Conservation (phyloP, 2,797 vertebrate genomes). For the Sebastolobus altivelis region DNA sequence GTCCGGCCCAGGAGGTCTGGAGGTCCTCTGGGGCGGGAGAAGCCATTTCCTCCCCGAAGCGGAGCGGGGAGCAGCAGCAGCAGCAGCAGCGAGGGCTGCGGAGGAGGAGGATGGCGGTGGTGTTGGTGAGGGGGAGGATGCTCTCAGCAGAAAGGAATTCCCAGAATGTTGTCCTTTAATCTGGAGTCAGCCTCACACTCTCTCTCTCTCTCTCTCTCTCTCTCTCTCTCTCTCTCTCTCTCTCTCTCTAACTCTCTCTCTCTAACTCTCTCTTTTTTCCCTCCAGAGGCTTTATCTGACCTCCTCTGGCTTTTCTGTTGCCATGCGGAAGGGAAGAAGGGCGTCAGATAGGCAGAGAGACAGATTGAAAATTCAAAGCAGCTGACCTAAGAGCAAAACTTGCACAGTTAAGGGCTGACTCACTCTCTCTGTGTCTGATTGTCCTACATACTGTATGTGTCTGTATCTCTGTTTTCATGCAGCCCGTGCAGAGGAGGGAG, state of each 20-base stretch:
- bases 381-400: slow-evolving; percentile 45
- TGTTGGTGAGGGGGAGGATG: slow-evolving; percentile 74
- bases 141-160: slow-evolving; percentile 94
- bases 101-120: slow-evolving; percentile 64
- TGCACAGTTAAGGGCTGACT: slow-evolving; percentile 37
- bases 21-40: slow-evolving; percentile 74
- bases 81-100: slow-evolving; percentile 63
- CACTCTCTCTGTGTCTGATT: slow-evolving; percentile 34
- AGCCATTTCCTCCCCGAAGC: slow-evolving; percentile 74
- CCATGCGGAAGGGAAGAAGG: slow-evolving; percentile 47
- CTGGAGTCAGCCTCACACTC: slow-evolving; percentile 88
- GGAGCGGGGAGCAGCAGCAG: slow-evolving; percentile 55
- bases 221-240: slow-evolving; percentile 60
- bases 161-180: slow-evolving; percentile 95
- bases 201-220: slow-evolving; percentile 82
- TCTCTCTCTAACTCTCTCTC: slow-evolving; percentile 37
- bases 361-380: slow-evolving; percentile 54
- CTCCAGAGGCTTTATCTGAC: slow-evolving; percentile 64
- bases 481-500: slow-evolving; percentile 32
- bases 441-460: slow-evolving; percentile 32
- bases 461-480: slow-evolving; percentile 42
- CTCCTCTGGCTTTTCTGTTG: slow-evolving; percentile 64
- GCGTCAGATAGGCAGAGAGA: slow-evolving; percentile 40
- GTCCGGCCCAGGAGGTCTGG: slow-evolving; percentile 71
- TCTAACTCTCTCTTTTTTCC: slow-evolving; percentile 47